Evolutionary conservation across 53 echinoderm and acorn worm species (phyloP), one percentile per base, ranked within the genome.

Genomic region (Patiria pectinifera): DNA sequence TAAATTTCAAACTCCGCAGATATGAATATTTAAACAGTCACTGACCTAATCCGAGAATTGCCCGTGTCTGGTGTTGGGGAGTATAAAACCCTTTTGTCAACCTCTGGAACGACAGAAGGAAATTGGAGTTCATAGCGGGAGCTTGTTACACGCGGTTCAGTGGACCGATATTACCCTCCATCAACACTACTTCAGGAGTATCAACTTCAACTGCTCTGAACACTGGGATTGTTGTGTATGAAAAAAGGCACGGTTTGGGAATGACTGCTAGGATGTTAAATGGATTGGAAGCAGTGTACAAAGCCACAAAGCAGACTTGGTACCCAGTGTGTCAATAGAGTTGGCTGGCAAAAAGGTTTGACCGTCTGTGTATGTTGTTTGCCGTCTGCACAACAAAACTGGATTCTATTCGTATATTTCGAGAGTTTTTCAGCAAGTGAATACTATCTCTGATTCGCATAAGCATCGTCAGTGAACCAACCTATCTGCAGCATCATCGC

Each of bases 21-120:
- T 84, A 84, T 84, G 84, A 84, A 84, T 84, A 84, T 84, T 62
- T 84, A 84, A 35, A 84, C 84, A 62, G 66, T 59, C 84, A 84
- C 84, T 45, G 84, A 84, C 84, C 84, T 66, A 25, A 84, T 84
- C 58, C 43, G 23, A 84, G 58, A 59, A 59, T n/a, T 82, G 82
- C 23, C 82, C 53, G 53, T 53, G 87, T 87, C 87, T 77, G 87
- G 87, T 15, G 15, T 72, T 53, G 5, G 53, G 48, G 77, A 80
- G 90, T 90, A 81, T 80, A 81, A 81, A 79, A 90, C 63, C 63
- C 63, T 46, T 7, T 80, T 90, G 90, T 90, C 43, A 89, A 66
- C 90, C 90, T 12, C 80, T 22, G 59, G 59, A 83, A n/a, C 60
- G 83, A 46, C 66, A 62, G 82, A 82, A 82, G 82, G 82, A 84